Conservation (phyloP, 1,140 invertebrate genomes). For the Nymphalis io region DNA sequence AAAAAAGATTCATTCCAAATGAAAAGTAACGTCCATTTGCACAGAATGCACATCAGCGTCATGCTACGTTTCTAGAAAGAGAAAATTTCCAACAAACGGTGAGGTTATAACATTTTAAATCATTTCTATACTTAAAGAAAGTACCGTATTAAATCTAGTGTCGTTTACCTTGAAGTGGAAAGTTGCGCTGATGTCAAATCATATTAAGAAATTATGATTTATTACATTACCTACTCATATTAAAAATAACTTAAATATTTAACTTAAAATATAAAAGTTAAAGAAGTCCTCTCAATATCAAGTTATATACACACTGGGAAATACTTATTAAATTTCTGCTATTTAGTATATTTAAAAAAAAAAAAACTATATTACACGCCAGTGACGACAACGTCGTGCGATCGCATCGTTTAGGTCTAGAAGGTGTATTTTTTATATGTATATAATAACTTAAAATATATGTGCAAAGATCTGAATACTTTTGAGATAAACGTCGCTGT, state of each 20-base stretch:
- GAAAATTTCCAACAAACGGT: conserved; percentile 16
- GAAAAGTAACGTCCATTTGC: conserved; percentile 13
- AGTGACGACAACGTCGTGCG: too few relatives aligned
- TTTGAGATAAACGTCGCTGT: too few relatives aligned
- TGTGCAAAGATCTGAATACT: too few relatives aligned
- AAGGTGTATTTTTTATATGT: too few relatives aligned
- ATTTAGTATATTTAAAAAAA: too few relatives aligned
- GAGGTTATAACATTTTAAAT: conserved; percentile 19
- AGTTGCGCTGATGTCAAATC: neutral
- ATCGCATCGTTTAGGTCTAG: too few relatives aligned
- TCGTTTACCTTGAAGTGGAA: conserved; percentile 21
- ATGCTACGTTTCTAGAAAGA: conserved; percentile 30
- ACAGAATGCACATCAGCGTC: conserved; percentile 24
- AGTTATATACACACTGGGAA: too few relatives aligned
- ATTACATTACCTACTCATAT: neutral
- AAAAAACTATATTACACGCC: too few relatives aligned
- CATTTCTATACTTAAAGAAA: conserved; percentile 24
- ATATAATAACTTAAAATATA: too few relatives aligned
- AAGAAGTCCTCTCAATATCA: too few relatives aligned
- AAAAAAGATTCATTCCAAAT: conserved; percentile 6
- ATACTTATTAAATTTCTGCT: too few relatives aligned
- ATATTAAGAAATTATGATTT: conserved; percentile 13
- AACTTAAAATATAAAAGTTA: too few relatives aligned
- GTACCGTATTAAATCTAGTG: conserved; percentile 31
- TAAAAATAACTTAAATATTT: neutral